Evolutionary conservation across 2,113 vertebrate species (phyloP).

Genomic region (Trematocara nigrifrons): DNA sequence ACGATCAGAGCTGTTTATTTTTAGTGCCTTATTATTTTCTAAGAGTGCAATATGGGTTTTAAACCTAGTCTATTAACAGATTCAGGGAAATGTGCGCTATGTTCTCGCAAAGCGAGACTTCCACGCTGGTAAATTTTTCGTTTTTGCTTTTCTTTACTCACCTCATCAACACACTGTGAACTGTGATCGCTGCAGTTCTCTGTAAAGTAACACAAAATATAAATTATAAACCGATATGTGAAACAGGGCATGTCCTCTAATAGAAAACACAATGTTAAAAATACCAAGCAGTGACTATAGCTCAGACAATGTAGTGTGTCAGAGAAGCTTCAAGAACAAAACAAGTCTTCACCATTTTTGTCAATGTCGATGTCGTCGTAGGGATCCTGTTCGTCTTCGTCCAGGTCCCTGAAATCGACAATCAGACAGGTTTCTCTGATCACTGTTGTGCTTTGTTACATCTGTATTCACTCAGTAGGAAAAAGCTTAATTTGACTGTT

Average conservation of each 20-base stretch:
- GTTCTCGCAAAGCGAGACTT: neutral
- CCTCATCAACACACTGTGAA: conserved; percentile 47
- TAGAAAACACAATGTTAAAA: neutral
- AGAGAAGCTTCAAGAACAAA: neutral
- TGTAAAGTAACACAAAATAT: conserved; percentile 18
- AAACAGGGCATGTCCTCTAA: neutral
- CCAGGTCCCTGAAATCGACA: conserved; percentile 21
- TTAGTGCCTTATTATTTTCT: neutral
- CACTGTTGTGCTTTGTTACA: neutral
- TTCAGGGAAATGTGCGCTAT: neutral
- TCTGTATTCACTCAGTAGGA: neutral
- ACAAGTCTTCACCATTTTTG: conserved; percentile 37
- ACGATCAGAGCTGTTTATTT: neutral
- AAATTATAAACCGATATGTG: neutral
- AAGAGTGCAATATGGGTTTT: neutral
- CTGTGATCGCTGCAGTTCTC: conserved; percentile 56
- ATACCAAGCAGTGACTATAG: neutral
- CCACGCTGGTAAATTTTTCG: neutral
- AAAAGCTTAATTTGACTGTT: neutral
- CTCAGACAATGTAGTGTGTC: neutral
- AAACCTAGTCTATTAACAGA: neutral
- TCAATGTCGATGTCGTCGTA: conserved; percentile 72
- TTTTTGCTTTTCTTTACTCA: conserved; percentile 14
- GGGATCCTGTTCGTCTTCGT: conserved; percentile 44
- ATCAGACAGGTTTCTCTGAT: neutral